Evolutionary conservation across 2,113 vertebrate species (phyloP).

Genomic region (Lichenostomus cassidix): DNA sequence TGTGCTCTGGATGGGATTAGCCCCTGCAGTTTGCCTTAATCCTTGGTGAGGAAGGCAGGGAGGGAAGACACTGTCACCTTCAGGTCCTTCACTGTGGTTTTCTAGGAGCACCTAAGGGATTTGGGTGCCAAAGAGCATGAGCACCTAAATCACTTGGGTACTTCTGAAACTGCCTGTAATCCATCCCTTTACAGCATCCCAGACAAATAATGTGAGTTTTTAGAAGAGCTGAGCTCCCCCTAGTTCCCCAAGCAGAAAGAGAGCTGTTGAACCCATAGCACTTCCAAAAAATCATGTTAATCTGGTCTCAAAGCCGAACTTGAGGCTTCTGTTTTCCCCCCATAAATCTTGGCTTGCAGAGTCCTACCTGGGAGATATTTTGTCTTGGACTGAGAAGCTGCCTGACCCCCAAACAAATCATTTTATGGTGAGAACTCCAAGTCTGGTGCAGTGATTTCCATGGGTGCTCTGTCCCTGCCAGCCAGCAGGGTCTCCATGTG

Average conservation of each 20-base stretch:
- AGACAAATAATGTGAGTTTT: not conserved
- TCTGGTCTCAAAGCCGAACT: not conserved
- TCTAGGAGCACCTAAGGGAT: not conserved
- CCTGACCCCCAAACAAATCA: not conserved
- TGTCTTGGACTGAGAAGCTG: not conserved
- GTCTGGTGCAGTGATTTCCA: not conserved
- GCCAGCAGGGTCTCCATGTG: fast-evolving
- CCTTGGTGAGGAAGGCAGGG: not conserved
- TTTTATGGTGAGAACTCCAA: not conserved
- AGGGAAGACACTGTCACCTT: not conserved
- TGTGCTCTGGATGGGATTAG: not conserved
- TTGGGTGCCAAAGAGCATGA: not conserved
- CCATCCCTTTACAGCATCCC: not conserved
- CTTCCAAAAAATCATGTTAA: not conserved
- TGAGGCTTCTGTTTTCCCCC: not conserved
- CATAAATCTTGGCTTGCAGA: not conserved
- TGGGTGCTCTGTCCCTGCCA: not conserved
- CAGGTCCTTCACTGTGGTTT: not conserved
- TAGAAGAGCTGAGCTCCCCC: not conserved
- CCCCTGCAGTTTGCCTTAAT: constrained; percentile 25
- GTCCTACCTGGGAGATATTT: not conserved
- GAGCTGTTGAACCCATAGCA: not conserved
- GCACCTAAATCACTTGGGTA: not conserved
- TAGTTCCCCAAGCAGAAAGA: not conserved
- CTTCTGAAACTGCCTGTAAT: not conserved